Conservation (phyloP, 2,888 invertebrate genomes). For the Uropetala carovei region DNA sequence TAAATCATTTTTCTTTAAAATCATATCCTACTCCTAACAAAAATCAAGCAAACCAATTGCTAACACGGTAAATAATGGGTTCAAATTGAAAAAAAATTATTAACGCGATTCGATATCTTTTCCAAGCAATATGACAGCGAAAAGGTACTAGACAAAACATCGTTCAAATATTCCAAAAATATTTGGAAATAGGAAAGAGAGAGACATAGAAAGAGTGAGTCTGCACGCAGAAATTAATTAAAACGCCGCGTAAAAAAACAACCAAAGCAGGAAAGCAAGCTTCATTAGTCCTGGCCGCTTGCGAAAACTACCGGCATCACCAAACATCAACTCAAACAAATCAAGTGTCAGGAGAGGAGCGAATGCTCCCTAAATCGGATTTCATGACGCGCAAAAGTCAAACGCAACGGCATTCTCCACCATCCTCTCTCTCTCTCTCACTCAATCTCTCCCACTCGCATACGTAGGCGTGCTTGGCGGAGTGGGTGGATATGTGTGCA, state of each 20-base stretch:
- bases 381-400: constrained; percentile 54
- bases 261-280: constrained; percentile 21
- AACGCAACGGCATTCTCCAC: background rate
- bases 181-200: too few relatives aligned
- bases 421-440: constrained; percentile 8
- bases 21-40: too few relatives aligned
- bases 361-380: constrained; percentile 48
- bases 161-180: too few relatives aligned
- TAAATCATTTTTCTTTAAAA: too few relatives aligned
- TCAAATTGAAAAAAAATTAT: too few relatives aligned
- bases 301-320: constrained; percentile 45
- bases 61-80: too few relatives aligned
- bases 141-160: too few relatives aligned
- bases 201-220: background rate
- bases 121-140: too few relatives aligned
- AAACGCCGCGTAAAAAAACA: background rate
- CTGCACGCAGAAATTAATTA: constrained; percentile 19
- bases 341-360: constrained; percentile 44
- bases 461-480: background rate
- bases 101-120: too few relatives aligned
- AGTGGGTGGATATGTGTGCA: background rate
- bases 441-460: background rate
- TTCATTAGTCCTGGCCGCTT: constrained; percentile 48
- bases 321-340: constrained; percentile 53
- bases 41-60: too few relatives aligned